A percentile compares a stretch with the other conserved stretches of the same genome.
Evolutionary conservation across 2,888 invertebrate genomes (phyloP).

Genomic region (Sylvicola fuscatus): DNA sequence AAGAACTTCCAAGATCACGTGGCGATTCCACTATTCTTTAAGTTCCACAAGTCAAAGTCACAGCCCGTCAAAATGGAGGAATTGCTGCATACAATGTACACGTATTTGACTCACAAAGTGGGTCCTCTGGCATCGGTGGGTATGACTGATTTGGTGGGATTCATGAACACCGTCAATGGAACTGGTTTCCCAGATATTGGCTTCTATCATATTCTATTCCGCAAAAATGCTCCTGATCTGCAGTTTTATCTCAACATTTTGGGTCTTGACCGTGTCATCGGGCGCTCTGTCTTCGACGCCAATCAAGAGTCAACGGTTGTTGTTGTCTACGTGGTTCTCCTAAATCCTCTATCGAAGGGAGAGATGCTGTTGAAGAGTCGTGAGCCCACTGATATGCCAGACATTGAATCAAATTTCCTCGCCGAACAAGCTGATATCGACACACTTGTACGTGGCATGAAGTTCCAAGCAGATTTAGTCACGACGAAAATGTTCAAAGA

Average conservation of each 20-base stretch:
- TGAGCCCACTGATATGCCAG: slow-evolving; percentile 34
- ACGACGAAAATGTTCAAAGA: slow-evolving; percentile 23
- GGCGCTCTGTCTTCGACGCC: slow-evolving; percentile 17
- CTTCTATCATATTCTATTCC: slow-evolving; percentile 18
- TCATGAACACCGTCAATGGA: slow-evolving; percentile 27
- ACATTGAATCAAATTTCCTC: slow-evolving; percentile 41
- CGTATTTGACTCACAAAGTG: slow-evolving; percentile 28
- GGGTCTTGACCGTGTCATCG: slow-evolving; percentile 17
- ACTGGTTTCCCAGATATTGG: slow-evolving; percentile 5
- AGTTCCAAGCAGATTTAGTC: slow-evolving; percentile 18
- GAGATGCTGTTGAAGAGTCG: slow-evolving; percentile 28
- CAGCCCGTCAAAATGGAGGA: slow-evolving; percentile 5
- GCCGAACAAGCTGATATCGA: slow-evolving; percentile 29
- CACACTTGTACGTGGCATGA: slow-evolving; percentile 20
- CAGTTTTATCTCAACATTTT: slow-evolving; percentile 18
- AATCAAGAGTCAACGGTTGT: slow-evolving; percentile 18
- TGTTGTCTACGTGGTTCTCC: slow-evolving; percentile 22
- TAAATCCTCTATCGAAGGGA: slow-evolving; percentile 29
- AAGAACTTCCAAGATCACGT: slow-evolving; percentile 65
- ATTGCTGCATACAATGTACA: slow-evolving; percentile 13
- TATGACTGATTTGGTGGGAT: slow-evolving; percentile 28
- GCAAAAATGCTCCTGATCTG: slow-evolving; percentile 14
- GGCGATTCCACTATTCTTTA: slow-evolving; percentile 24
- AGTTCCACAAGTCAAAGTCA: slow-evolving; percentile 20
- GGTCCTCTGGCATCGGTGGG: slow-evolving; percentile 29